Evolutionary conservation across 2,888 invertebrate species (phyloP).

Genomic region (Biston stratarius): DNA sequence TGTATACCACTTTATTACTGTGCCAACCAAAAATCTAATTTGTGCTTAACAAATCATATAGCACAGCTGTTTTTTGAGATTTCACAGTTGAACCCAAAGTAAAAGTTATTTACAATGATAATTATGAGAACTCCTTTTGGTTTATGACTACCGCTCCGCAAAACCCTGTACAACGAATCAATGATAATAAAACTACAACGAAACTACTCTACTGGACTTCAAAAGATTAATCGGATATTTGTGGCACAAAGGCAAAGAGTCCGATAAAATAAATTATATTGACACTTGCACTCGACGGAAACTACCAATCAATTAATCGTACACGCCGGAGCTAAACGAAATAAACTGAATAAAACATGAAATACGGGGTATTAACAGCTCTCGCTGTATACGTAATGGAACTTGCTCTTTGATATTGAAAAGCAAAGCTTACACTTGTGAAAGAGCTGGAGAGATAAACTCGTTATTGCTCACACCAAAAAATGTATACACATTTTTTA

Average conservation of each 20-base stretch:
- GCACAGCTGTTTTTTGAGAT: too few relatives aligned
- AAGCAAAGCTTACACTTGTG: background rate
- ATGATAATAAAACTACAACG: background rate
- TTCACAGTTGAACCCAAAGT: too few relatives aligned
- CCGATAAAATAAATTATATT: conserved; percentile 17
- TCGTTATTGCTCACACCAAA: too few relatives aligned
- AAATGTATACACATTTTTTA: too few relatives aligned
- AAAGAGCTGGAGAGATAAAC: background rate
- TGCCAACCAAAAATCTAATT: too few relatives aligned
- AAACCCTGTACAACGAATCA: too few relatives aligned
- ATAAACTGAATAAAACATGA: conserved; percentile 22
- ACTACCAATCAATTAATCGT: conserved; percentile 26
- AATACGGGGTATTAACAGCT: conserved; percentile 6
- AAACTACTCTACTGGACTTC: background rate
- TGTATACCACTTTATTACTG: too few relatives aligned
- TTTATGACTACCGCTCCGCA: too few relatives aligned
- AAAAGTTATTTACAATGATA: too few relatives aligned
- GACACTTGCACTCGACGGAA: conserved; percentile 5
- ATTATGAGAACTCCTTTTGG: too few relatives aligned
- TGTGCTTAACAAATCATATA: too few relatives aligned
- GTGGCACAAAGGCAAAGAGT: background rate
- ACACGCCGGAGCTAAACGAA: conserved; percentile 7
- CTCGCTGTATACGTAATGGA: conserved; percentile 9
- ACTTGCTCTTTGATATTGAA: conserved; percentile 5
- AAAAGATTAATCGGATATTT: background rate